Conservation (phyloP, 2,797 vertebrate species). For the Xiphophorus birchmanni region DNA sequence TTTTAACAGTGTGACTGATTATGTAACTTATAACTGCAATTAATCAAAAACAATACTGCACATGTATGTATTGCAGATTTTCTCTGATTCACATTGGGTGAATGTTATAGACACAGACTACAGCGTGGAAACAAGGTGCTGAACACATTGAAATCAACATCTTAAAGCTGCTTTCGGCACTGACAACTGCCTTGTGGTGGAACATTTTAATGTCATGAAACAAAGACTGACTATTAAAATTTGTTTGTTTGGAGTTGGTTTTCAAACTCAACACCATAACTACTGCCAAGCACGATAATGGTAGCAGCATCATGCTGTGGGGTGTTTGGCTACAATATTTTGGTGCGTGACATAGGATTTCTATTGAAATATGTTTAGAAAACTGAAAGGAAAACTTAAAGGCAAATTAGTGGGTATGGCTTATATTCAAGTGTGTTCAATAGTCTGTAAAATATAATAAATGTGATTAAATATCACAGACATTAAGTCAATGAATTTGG, state of each 20-base stretch:
- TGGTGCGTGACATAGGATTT: neutral
- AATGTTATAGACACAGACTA: neutral
- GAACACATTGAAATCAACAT: neutral
- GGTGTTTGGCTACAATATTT: neutral
- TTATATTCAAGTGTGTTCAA: no score
- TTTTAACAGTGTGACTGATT: neutral
- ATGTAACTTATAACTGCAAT: neutral
- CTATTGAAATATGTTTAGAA: no score
- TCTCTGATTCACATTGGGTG: neutral
- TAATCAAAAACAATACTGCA: neutral
- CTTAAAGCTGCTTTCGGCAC: neutral
- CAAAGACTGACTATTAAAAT: neutral
- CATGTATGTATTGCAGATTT: neutral
- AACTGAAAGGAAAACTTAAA: no score
- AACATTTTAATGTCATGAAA: neutral
- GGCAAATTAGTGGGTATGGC: no score
- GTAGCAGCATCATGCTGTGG: neutral
- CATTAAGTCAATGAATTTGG: neutral
- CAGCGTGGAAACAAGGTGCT: neutral
- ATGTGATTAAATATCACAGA: neutral
- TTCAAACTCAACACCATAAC: neutral
- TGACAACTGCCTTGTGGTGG: neutral
- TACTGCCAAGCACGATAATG: neutral
- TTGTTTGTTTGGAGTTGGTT: neutral
- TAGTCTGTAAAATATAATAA: neutral